A percentile compares a stretch with the other conserved stretches of the same genome.
These are phyloP conservation scores for Gallinago media DNA, from an alignment of 2,113 vertebrate species.

Conservation along the genomic window DNA sequence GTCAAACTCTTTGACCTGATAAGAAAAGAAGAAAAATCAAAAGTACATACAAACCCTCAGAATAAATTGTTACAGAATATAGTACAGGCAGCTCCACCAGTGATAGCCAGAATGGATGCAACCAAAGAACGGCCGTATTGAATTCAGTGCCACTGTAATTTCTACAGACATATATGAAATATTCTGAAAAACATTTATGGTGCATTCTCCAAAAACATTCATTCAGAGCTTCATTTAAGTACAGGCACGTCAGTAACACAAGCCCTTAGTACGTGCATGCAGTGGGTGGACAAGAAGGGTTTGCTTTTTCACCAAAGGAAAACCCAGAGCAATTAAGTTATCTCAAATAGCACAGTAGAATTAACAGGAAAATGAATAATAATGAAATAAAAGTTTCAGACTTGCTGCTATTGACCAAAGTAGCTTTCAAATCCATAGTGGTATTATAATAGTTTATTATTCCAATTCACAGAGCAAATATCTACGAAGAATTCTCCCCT, in stretches of 20 bases:
- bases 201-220: background rate
- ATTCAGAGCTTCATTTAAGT: background rate
- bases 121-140: rapidly evolving
- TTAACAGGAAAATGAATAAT: background rate
- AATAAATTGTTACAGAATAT: background rate
- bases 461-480: constrained; percentile 1
- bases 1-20: background rate
- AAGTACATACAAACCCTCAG: background rate
- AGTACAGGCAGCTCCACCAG: background rate
- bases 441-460: constrained; percentile 2
- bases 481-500: background rate
- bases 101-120: background rate
- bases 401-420: background rate
- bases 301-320: background rate
- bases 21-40: background rate
- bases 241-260: background rate
- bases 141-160: background rate
- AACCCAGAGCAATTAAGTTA: background rate
- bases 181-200: rapidly evolving
- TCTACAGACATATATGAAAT: background rate
- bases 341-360: background rate
- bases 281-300: background rate
- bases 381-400: background rate
- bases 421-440: background rate
- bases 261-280: rapidly evolving